Conservation (phyloP, 2,888 invertebrate species). For the Molanna angustata region DNA sequence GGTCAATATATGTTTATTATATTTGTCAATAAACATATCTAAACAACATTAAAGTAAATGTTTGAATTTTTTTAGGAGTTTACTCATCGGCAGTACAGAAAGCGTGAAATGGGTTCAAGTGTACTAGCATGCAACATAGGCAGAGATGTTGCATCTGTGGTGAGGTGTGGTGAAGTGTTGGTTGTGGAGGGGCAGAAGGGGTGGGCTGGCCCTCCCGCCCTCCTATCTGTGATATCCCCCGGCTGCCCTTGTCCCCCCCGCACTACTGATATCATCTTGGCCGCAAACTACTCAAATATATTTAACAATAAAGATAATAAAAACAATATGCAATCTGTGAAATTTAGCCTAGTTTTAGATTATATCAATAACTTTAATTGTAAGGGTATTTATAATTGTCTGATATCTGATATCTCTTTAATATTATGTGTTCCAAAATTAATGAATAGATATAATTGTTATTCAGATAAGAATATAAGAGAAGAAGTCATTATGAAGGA, state of each 20-base stretch:
- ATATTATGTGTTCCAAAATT: constrained; percentile 63
- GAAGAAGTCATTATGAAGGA: constrained; percentile 60
- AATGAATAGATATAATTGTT: constrained; percentile 61
- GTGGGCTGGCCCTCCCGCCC: constrained; percentile 59
- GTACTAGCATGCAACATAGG: too few relatives aligned
- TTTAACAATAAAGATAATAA: constrained; percentile 51
- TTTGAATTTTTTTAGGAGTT: constrained; percentile 21
- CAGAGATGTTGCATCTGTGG: constrained; percentile 29
- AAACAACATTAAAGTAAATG: too few relatives aligned
- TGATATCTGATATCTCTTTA: constrained; percentile 59
- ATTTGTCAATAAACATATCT: background rate
- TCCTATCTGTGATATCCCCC: constrained; percentile 41
- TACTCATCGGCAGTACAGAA: constrained; percentile 23
- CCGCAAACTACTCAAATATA: constrained; percentile 60
- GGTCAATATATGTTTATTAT: background rate
- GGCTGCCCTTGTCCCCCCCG: constrained; percentile 47
- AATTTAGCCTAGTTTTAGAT: constrained; percentile 57
- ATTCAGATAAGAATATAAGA: constrained; percentile 42
- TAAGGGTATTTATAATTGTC: constrained; percentile 55
- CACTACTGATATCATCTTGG: constrained; percentile 56
- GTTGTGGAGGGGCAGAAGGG: constrained; percentile 38
- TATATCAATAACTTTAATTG: constrained; percentile 58
- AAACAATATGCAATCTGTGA: constrained; percentile 71
- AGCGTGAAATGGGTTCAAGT: too few relatives aligned
- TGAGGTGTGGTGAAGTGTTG: constrained; percentile 40